These are phyloP conservation scores for Drosophila willistoni DNA, from an alignment of 1,140 invertebrate species.

Conservation along the genomic window DNA sequence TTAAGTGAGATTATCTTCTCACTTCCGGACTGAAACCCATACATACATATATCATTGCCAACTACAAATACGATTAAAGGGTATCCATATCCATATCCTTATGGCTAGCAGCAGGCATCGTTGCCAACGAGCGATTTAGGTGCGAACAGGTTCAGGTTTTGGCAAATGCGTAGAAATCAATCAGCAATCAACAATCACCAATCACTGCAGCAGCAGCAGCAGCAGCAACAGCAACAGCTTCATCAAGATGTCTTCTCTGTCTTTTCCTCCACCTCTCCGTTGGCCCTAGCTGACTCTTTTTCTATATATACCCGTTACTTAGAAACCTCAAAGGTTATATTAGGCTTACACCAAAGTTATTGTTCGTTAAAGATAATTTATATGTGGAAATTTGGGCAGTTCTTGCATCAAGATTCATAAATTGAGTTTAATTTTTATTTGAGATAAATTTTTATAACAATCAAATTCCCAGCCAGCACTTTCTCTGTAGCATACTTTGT, in stretches of 20 bases:
- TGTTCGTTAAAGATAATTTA: background rate
- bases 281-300: background rate
- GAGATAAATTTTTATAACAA: too few relatives aligned
- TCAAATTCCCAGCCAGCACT: too few relatives aligned
- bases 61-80: background rate
- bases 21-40: too few relatives aligned
- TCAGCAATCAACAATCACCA: constrained; percentile 15
- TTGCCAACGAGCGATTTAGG: constrained; percentile 29
- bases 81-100: constrained; percentile 11
- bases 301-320: background rate
- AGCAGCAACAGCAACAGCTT: constrained; percentile 24
- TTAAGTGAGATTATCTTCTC: too few relatives aligned
- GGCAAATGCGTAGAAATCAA: constrained; percentile 60
- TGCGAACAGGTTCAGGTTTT: constrained; percentile 57
- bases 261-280: constrained; percentile 6
- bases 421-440: too few relatives aligned
- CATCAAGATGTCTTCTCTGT: constrained; percentile 7
- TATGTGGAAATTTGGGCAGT: background rate
- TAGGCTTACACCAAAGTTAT: background rate
- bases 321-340: background rate
- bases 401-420: background rate
- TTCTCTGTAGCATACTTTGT: too few relatives aligned
- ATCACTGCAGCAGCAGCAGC: constrained; percentile 18
- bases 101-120: background rate
- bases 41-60: background rate